Evolutionary conservation across 2,797 vertebrate genomes (phyloP), one percentile per base, ranked within the genome.

Genomic region (Vireo griseus): DNA sequence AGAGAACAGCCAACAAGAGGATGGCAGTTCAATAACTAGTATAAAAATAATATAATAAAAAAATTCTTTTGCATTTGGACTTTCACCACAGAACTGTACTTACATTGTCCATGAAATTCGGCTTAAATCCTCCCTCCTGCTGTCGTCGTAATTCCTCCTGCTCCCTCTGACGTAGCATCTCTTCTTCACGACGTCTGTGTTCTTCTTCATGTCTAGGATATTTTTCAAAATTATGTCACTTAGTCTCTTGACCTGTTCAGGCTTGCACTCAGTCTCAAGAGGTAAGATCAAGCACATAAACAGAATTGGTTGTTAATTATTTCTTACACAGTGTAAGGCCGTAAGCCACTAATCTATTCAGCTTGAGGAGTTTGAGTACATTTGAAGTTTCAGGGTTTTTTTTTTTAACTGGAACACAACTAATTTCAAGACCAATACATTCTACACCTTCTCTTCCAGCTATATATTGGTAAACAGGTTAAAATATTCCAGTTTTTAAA

Each of bases 31-130:
- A 79, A 13, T 1, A 71, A 22, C 14, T 55, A 57, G 17, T 16
- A 31, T 15, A 81, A 77, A 50, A 88, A 13, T 10, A 48, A 6
- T 9, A 47, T 1, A 25, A 50, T 10, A 13, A 48, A 26, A 80
- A 35, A 66, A 29, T 5, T 58, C 0, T 61, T 90, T 54, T 39
- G 47, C 3, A 9, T 40, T 48, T 59, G 12, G n/a, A 55, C 33
- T 79, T 91, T 16, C 31, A 20, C 83, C 74, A 61, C 17, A 76
- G 37, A 61, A 50, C 59, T 92, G 92, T 97, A 99, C 99, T 99
- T 98, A 99, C 99, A 55, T 98, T 98, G 75, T 99, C 99, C 97
- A 98, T 97, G 97, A 98, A 99, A 97, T 98, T 99, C 54, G 98
- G 97, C 94, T 99, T 99, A 97, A 99, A 99, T 87, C 98, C 98